Evolutionary conservation across 2,888 invertebrate species (phyloP).

Genomic region (Crematogaster levior): DNA sequence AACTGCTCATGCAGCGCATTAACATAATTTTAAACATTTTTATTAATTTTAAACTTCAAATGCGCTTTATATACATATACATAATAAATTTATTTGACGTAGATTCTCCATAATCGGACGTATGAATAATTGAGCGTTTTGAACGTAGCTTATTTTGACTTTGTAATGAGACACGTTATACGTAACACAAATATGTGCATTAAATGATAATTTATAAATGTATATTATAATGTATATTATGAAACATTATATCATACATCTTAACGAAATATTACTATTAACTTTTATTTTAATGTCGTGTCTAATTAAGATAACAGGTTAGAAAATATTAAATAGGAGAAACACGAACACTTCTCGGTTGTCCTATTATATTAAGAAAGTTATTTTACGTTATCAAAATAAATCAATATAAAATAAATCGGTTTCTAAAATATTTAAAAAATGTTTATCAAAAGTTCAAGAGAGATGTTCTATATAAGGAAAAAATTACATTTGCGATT

Average conservation of each 20-base stretch:
- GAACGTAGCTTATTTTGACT: slow-evolving; percentile 44
- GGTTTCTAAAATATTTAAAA: not conserved
- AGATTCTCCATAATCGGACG: slow-evolving; percentile 31
- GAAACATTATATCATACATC: slow-evolving; percentile 17
- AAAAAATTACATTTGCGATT: slow-evolving; percentile 29
- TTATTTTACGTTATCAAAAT: slow-evolving; percentile 4
- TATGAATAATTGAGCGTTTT: slow-evolving; percentile 45
- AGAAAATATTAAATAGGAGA: not conserved
- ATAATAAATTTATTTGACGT: slow-evolving; percentile 39
- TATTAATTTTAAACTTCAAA: slow-evolving; percentile 35
- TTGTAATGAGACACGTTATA: slow-evolving; percentile 32
- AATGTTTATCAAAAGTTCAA: slow-evolving; percentile 8
- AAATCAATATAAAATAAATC: not conserved
- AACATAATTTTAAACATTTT: slow-evolving; percentile 40
- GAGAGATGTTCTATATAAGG: not conserved
- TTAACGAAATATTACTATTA: not conserved
- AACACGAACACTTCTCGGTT: not conserved
- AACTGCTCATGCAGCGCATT: slow-evolving; percentile 3
- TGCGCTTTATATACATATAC: not conserved
- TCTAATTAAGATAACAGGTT: not conserved
- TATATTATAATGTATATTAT: slow-evolving; percentile 37
- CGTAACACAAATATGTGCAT: slow-evolving; percentile 4
- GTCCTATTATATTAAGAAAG: not conserved
- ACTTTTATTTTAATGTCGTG: not conserved
- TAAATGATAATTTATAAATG: slow-evolving; percentile 30